Conservation (phyloP, 2,797 vertebrate species). For the Acanthiza pusilla region DNA sequence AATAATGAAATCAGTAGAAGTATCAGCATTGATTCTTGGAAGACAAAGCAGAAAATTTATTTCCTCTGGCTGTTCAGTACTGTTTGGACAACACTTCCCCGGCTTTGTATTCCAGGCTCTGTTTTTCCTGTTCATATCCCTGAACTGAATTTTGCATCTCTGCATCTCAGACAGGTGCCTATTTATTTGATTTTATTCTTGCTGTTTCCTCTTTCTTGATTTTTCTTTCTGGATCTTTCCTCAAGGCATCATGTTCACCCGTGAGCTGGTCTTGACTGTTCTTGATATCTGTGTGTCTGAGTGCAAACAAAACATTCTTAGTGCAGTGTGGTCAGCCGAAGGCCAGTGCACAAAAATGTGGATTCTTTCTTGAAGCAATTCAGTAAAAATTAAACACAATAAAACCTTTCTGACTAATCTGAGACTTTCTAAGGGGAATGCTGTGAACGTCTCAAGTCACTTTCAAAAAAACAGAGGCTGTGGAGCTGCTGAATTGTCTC, state of each 20-base stretch:
- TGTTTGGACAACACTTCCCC: neutral
- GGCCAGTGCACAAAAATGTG: accelerated
- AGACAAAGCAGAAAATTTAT: neutral
- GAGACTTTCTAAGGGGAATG: accelerated
- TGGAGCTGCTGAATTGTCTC: neutral
- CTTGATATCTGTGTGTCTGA: neutral
- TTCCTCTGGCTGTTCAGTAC: neutral
- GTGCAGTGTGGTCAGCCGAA: neutral
- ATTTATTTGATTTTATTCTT: neutral
- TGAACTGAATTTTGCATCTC: neutral
- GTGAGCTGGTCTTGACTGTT: neutral
- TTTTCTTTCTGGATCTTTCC: neutral
- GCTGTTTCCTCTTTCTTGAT: neutral
- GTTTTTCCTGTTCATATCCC: accelerated
- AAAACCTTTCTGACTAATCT: neutral
- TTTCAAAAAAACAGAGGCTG: neutral
- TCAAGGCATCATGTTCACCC: neutral
- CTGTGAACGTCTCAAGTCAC: accelerated
- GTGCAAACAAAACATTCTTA: neutral
- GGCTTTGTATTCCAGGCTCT: neutral
- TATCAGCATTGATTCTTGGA: neutral
- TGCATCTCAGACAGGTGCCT: accelerated
- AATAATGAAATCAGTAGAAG: neutral
- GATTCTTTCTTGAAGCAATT: neutral
- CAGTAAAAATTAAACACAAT: neutral